Percentiles rank a stretch among this genome's conserved stretches.
Conservation (phyloP, 2,797 vertebrate species). For the Sylvilagus floridanus region DNA sequence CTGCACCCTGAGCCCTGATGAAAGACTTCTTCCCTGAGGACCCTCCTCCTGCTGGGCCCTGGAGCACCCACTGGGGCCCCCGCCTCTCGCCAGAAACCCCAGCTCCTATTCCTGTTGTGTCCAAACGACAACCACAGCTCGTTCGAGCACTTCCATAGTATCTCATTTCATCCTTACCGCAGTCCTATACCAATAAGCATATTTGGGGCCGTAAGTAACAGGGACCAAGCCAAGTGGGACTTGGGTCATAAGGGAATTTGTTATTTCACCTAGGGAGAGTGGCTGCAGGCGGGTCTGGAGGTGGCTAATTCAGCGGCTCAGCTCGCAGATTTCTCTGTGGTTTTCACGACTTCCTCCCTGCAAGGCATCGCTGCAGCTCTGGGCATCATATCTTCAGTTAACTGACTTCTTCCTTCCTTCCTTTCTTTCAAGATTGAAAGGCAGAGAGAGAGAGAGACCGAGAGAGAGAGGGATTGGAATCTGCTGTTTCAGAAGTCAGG, state of each 20-base stretch:
- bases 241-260: not conserved
- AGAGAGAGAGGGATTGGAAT: too few relatives aligned
- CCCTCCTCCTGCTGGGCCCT: not conserved
- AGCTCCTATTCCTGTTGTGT: not conserved
- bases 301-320: not conserved
- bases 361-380: not conserved
- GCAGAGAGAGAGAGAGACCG: too few relatives aligned
- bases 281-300: not conserved
- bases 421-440: too few relatives aligned
- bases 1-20: not conserved
- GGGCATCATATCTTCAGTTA: not conserved
- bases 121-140: not conserved
- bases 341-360: not conserved
- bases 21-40: not conserved
- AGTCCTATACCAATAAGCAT: not conserved
- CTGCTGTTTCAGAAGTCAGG: too few relatives aligned
- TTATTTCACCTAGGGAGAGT: not conserved
- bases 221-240: not conserved
- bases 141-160: not conserved
- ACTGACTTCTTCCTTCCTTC: not conserved
- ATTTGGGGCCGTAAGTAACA: not conserved
- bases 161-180: not conserved
- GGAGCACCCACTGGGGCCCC: not conserved
- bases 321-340: not conserved
- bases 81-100: not conserved